phyloP scores from a whole-genome alignment of 2,113 vertebrate genomes.

The Melanotaenia duboulayi region DNA sequence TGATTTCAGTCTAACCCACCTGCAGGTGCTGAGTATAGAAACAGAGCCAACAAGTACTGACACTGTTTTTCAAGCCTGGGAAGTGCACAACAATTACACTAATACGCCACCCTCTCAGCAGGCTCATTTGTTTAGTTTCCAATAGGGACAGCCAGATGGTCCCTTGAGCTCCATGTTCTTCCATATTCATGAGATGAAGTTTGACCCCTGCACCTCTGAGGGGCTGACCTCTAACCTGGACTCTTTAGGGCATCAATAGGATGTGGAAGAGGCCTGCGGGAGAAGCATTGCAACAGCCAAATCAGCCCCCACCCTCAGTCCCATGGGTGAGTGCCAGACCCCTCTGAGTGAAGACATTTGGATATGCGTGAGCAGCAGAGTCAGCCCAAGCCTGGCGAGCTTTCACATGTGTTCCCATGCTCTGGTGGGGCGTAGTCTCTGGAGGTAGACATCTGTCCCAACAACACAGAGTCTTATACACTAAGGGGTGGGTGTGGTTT shows the following conservation, averaged over 20 bases:
- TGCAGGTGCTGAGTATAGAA: background rate
- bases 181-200: slow-evolving; percentile 79
- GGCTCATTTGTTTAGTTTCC: slow-evolving; percentile 68
- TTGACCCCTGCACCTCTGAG: slow-evolving; percentile 70
- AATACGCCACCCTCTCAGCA: slow-evolving; percentile 52
- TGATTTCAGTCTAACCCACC: slow-evolving; percentile 36
- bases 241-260: slow-evolving; percentile 72
- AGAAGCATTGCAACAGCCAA: slow-evolving; percentile 37
- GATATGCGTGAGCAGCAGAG: slow-evolving; percentile 48
- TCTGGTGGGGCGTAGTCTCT: slow-evolving; percentile 38
- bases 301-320: slow-evolving; percentile 51
- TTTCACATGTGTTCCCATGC: slow-evolving; percentile 72
- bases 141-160: slow-evolving; percentile 76
- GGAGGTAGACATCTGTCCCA: slow-evolving; percentile 75
- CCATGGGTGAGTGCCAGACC: slow-evolving; percentile 37
- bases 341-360: slow-evolving; percentile 58
- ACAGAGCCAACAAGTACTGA: no score
- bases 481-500: slow-evolving; percentile 20
- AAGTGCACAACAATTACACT: slow-evolving; percentile 67
- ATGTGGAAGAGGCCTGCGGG: slow-evolving; percentile 50
- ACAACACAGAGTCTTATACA: slow-evolving; percentile 7
- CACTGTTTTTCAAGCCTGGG: slow-evolving; percentile 49
- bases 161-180: slow-evolving; percentile 45
- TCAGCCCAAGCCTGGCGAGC: slow-evolving; percentile 31
- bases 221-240: slow-evolving; percentile 74